A percentile compares a stretch with the other conserved stretches of the same genome.
Evolutionary conservation across 2,113 vertebrate genomes (phyloP).

Genomic region (Bucco capensis): DNA sequence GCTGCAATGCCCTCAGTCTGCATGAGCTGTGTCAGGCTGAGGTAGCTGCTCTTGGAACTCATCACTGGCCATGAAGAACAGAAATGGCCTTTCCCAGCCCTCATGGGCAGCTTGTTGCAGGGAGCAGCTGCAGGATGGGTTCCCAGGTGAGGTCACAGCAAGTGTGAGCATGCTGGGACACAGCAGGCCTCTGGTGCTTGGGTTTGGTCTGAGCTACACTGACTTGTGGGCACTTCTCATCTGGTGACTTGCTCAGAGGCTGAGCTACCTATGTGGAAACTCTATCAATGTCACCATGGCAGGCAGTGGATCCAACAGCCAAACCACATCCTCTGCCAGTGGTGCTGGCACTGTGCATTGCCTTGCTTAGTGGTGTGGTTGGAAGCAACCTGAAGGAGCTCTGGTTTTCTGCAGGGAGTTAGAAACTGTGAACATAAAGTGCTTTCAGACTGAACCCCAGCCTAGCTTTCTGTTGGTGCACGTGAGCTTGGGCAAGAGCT

Average conservation of each 20-base stretch:
- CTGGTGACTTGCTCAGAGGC: background rate
- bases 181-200: fast-evolving
- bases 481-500: background rate
- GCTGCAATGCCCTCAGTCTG: fast-evolving
- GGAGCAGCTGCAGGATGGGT: background rate
- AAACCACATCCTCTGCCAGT: fast-evolving
- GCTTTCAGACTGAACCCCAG: background rate
- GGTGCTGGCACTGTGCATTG: fast-evolving
- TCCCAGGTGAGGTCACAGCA: background rate
- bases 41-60: background rate
- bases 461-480: background rate
- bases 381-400: background rate
- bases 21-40: background rate
- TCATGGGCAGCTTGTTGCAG: fast-evolving
- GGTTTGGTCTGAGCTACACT: background rate
- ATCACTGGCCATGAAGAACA: background rate
- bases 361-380: background rate
- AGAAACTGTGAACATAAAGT: background rate
- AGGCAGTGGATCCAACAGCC: fast-evolving
- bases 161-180: background rate
- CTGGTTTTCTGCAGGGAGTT: background rate
- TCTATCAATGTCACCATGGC: background rate
- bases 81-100: background rate
- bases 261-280: background rate
- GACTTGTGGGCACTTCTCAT: background rate